Conservation (phyloP, 2,888 invertebrate species). For the Apodemia mormo region DNA sequence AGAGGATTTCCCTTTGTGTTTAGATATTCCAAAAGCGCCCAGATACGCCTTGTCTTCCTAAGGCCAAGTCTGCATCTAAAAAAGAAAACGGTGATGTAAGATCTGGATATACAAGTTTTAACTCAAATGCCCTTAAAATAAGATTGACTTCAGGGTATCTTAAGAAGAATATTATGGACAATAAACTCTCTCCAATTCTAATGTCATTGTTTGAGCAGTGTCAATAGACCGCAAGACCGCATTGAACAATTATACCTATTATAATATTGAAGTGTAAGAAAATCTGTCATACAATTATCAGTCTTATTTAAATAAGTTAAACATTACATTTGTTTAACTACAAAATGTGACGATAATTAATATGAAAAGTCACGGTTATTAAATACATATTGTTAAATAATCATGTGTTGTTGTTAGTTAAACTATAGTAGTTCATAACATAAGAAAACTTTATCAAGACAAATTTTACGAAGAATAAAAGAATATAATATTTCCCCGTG, state of each 20-base stretch:
- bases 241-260: conserved; percentile 14
- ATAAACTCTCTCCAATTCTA: conserved; percentile 62
- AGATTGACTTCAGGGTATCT: conserved; percentile 34
- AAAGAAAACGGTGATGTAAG: conserved; percentile 24
- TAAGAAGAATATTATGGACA: conserved; percentile 49
- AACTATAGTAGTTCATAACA: too few relatives aligned
- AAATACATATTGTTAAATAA: not conserved
- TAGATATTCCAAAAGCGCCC: conserved; percentile 54
- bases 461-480: too few relatives aligned
- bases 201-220: conserved; percentile 52
- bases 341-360: not conserved
- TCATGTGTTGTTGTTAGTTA: not conserved
- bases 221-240: conserved; percentile 38
- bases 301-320: not conserved
- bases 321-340: not conserved
- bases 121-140: conserved; percentile 36
- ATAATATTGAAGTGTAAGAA: not conserved
- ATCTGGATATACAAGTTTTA: conserved; percentile 31
- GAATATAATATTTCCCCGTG: too few relatives aligned
- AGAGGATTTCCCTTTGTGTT: conserved; percentile 25
- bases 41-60: conserved; percentile 38
- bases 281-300: conserved; percentile 6
- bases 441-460: too few relatives aligned
- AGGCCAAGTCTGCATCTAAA: conserved; percentile 48
- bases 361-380: conserved; percentile 3